These are phyloP conservation scores for Anthopleura sola DNA, from an alignment of 64 coral and sea anemone genomes.

Conservation along the genomic window DNA sequence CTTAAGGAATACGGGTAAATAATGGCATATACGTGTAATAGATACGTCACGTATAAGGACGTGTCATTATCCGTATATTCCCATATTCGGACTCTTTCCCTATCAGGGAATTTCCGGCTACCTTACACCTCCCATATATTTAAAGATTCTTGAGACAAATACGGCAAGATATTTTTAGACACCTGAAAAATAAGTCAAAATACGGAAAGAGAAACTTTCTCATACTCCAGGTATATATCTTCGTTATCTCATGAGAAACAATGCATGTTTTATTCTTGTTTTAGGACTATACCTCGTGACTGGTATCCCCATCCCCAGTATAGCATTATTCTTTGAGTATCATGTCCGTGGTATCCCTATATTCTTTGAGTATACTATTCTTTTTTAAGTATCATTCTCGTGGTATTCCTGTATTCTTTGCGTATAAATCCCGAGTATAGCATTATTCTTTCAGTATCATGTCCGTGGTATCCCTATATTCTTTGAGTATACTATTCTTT, in stretches of 20 bases:
- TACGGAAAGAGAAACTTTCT: background rate
- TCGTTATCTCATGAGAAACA: background rate
- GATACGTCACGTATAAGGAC: background rate
- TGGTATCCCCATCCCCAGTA: too few species aligned
- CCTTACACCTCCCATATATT: background rate
- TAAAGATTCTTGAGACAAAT: background rate
- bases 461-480: too few species aligned
- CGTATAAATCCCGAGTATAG: too few species aligned
- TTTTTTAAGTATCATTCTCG: too few species aligned
- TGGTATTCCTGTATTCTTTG: too few species aligned
- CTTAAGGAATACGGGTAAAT: background rate
- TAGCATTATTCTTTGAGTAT: too few species aligned
- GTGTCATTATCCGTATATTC: background rate
- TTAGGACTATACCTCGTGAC: too few species aligned
- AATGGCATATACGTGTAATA: background rate
- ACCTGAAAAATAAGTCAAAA: background rate
- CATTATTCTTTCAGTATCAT: too few species aligned
- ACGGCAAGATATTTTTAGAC: background rate
- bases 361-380: too few species aligned
- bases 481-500: too few species aligned
- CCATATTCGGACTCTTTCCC: too few species aligned
- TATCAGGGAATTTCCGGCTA: background rate
- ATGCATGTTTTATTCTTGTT: background rate
- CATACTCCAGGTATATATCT: background rate
- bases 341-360: too few species aligned